Conservation (phyloP, 2,888 invertebrate species). For the Melanophora roralis region DNA sequence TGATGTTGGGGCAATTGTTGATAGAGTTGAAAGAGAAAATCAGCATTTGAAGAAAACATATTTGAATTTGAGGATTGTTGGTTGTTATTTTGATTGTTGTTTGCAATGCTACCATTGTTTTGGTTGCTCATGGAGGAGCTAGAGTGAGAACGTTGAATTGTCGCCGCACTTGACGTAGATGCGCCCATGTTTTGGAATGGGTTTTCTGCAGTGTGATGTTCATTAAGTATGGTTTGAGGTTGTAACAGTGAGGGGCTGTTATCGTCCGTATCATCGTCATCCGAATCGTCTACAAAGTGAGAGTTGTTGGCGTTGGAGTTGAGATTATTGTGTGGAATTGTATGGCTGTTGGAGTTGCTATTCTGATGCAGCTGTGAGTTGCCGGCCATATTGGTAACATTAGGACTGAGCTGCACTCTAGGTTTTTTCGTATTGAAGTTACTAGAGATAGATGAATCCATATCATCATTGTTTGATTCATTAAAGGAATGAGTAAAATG, state of each 20-base stretch:
- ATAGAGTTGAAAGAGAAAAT: slow-evolving; percentile 75
- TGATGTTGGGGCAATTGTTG: slow-evolving; percentile 74
- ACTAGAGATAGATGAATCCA: slow-evolving; percentile 69
- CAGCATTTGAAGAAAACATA: slow-evolving; percentile 74
- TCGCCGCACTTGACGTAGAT: slow-evolving; percentile 61
- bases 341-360: slow-evolving; percentile 28
- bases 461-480: slow-evolving; percentile 66
- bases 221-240: slow-evolving; percentile 66
- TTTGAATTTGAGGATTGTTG: slow-evolving; percentile 52
- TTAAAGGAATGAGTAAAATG: slow-evolving; percentile 56
- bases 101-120: slow-evolving; percentile 53
- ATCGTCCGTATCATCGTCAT: slow-evolving; percentile 74
- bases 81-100: slow-evolving; percentile 62
- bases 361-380: slow-evolving; percentile 49
- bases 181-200: slow-evolving; percentile 61
- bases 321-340: slow-evolving; percentile 47
- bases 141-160: slow-evolving; percentile 55
- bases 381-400: slow-evolving; percentile 14
- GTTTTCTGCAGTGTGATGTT: slow-evolving; percentile 66
- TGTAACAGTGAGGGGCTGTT: slow-evolving; percentile 69
- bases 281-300: slow-evolving; percentile 69
- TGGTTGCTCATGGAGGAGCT: slow-evolving; percentile 56
- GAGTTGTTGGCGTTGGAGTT: slow-evolving; percentile 50
- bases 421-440: slow-evolving; percentile 72
- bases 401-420: slow-evolving; percentile 69